Conservation (phyloP, 23 tunicate species). For the Ciona savignyi region DNA sequence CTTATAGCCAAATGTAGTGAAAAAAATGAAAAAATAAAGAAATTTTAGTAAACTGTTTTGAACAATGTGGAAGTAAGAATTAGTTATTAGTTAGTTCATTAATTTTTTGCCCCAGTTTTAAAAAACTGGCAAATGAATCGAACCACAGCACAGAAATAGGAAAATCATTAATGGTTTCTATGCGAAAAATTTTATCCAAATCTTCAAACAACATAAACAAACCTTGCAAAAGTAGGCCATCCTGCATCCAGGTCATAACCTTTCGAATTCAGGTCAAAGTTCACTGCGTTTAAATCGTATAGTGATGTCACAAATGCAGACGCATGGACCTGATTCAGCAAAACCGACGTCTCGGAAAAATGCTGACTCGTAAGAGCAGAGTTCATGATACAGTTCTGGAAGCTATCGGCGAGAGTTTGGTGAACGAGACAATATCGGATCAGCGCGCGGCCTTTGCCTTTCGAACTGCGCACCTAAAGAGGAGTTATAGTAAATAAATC, state of each 20-base stretch:
- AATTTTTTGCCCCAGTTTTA: no score
- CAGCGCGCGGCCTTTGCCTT: slow-evolving; percentile 81
- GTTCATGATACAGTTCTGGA: slow-evolving; percentile 85
- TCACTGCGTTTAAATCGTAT: slow-evolving; percentile 81
- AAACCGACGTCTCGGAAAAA: slow-evolving; percentile 30
- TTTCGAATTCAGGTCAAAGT: slow-evolving; percentile 86
- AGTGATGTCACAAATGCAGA: slow-evolving; percentile 49
- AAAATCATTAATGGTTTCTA: no score
- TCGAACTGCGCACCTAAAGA: slow-evolving; percentile 51
- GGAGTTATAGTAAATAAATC: no score
- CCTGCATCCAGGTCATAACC: slow-evolving; percentile 92
- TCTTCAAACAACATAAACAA: no score
- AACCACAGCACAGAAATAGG: no score
- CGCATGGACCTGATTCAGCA: slow-evolving; percentile 28
- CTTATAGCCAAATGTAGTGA: no score
- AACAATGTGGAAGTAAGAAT: no score
- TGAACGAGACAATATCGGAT: slow-evolving; percentile 91
- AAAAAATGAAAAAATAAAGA: no score
- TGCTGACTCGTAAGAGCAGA: slow-evolving; percentile 18
- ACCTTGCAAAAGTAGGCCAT: slow-evolving; percentile 98
- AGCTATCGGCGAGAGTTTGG: slow-evolving; percentile 91
- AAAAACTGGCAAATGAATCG: no score
- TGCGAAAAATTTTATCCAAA: no score
- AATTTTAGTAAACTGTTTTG: no score
- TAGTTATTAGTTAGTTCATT: no score